phyloP scores from a whole-genome alignment of 2,113 vertebrate genomes.

The Actenoides hombroni region DNA sequence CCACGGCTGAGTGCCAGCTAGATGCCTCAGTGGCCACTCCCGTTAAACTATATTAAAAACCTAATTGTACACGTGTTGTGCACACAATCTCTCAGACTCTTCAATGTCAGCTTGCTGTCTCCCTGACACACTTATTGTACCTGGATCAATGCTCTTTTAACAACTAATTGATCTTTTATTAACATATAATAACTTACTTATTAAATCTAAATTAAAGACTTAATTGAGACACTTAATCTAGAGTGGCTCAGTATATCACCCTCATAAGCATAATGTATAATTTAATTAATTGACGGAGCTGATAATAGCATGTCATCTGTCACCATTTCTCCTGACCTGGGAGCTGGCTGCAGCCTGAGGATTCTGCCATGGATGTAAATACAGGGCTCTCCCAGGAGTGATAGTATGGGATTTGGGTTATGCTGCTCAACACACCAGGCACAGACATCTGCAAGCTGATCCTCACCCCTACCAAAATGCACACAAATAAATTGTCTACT shows the following conservation, averaged over 20 bases:
- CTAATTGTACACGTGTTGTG: slow-evolving; percentile 44
- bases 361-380: neutral
- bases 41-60: slow-evolving; percentile 20
- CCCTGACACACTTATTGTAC: slow-evolving; percentile 72
- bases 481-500: neutral
- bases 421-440: fast-evolving
- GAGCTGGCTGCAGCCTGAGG: slow-evolving; percentile 39
- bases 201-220: slow-evolving; percentile 80
- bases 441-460: neutral
- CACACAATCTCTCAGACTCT: slow-evolving; percentile 21
- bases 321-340: slow-evolving; percentile 73
- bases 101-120: slow-evolving; percentile 60
- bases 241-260: slow-evolving; percentile 67
- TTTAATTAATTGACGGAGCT: slow-evolving; percentile 72
- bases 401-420: fast-evolving
- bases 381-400: neutral
- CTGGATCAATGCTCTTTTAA: slow-evolving; percentile 75
- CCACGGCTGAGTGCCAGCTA: neutral
- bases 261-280: slow-evolving; percentile 74
- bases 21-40: slow-evolving; percentile 21
- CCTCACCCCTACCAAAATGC: neutral
- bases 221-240: slow-evolving; percentile 79
- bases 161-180: slow-evolving; percentile 82
- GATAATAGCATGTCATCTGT: slow-evolving; percentile 74
- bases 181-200: slow-evolving; percentile 78